Evolutionary conservation across 2,888 invertebrate genomes (phyloP).

Genomic region (Hyposoter dolosus): DNA sequence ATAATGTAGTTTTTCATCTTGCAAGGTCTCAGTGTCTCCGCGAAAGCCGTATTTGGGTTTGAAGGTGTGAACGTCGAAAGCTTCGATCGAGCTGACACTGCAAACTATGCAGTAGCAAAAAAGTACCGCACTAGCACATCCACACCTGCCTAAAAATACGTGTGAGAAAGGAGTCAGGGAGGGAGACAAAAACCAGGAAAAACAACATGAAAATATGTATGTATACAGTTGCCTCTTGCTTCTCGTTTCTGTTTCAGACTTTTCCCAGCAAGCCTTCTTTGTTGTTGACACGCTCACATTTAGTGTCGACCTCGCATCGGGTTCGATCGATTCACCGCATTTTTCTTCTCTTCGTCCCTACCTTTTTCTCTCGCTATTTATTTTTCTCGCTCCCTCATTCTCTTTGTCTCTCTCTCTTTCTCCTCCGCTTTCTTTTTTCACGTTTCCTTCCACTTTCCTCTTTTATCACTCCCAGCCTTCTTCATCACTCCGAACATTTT

Average conservation of each 20-base stretch:
- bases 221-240: conserved; percentile 27
- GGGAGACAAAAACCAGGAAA: conserved; percentile 14
- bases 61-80: conserved; percentile 40
- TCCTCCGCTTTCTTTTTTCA: background rate
- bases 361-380: conserved; percentile 1
- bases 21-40: background rate
- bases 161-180: conserved; percentile 26
- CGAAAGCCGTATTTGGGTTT: background rate
- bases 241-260: conserved; percentile 29
- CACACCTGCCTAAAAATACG: conserved; percentile 23
- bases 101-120: conserved; percentile 48
- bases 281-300: conserved; percentile 64
- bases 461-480: background rate
- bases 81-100: conserved; percentile 61
- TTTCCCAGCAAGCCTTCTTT: conserved; percentile 21
- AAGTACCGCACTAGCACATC: background rate
- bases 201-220: conserved; percentile 23
- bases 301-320: conserved; percentile 57
- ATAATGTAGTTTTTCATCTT: background rate
- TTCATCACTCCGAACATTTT: conserved; percentile 5
- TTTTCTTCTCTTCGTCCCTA: conserved; percentile 18
- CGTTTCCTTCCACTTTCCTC: background rate
- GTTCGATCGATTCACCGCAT: conserved; percentile 62
- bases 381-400: background rate
- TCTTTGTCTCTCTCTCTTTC: background rate